These are phyloP conservation scores for Kuschelorhynchus macadamiae DNA, from an alignment of 2,888 invertebrate species.

Conservation along the genomic window DNA sequence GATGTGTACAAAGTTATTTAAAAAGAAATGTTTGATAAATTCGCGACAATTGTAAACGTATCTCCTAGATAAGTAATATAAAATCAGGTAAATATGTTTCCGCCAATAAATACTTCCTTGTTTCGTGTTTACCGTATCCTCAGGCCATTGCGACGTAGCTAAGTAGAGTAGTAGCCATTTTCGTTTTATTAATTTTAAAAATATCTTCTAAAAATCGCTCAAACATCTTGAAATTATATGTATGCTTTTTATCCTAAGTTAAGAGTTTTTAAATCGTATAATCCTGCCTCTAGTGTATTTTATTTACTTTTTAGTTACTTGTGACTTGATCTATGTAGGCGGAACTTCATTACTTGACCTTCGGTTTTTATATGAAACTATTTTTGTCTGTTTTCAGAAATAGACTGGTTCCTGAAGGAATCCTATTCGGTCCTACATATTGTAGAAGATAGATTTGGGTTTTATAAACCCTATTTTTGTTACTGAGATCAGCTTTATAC, in stretches of 20 bases:
- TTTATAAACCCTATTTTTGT: conserved; percentile 66
- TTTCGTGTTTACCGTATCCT: conserved; percentile 27
- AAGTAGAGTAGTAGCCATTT: conserved; percentile 56
- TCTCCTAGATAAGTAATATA: conserved; percentile 50
- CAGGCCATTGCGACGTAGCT: conserved; percentile 28
- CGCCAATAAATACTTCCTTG: conserved; percentile 30
- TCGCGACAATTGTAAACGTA: conserved; percentile 50
- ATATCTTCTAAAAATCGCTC: conserved; percentile 46
- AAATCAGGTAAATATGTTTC: conserved; percentile 56
- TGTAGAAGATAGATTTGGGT: conserved; percentile 66
- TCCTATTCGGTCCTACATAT: conserved; percentile 63
- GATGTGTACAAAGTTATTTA: conserved; percentile 47
- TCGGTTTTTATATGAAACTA: conserved; percentile 24
- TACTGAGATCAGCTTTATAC: conserved; percentile 50
- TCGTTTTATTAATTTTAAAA: conserved; percentile 33
- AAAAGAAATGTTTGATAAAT: conserved; percentile 55
- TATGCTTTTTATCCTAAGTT: neutral
- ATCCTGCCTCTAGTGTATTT: neutral
- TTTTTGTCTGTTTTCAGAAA: conserved; percentile 50
- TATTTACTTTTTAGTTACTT: conserved; percentile 1
- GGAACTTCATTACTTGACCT: conserved; percentile 20
- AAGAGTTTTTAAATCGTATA: neutral
- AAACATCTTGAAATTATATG: conserved; percentile 37
- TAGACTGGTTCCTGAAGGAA: conserved; percentile 53
- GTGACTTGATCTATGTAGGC: conserved; percentile 16